Percentiles rank a stretch among this genome's conserved stretches.
Evolutionary conservation across 2,888 invertebrate genomes (phyloP).

Genomic region (Dasysyrphus albostriatus): DNA sequence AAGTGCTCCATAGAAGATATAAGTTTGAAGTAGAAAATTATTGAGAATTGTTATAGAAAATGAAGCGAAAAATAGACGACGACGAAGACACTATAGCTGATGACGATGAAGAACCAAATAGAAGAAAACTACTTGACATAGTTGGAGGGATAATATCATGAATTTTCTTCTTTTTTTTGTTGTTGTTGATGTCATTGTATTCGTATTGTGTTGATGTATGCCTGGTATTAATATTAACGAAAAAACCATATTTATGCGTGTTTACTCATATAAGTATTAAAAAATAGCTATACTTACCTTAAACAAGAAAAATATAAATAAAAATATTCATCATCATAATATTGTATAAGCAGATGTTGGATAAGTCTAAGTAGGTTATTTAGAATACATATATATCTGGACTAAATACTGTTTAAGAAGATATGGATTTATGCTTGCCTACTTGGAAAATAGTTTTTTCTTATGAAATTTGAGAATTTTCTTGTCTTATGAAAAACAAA

Average conservation of each 20-base stretch:
- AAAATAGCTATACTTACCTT: slow-evolving; percentile 26
- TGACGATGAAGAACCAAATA: slow-evolving; percentile 7
- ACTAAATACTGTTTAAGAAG: slow-evolving; percentile 52
- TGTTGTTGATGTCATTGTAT: slow-evolving; percentile 32
- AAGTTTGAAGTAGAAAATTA: slow-evolving; percentile 62
- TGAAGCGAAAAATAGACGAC: slow-evolving; percentile 28
- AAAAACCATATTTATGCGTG: slow-evolving; percentile 18
- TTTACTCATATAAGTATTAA: not conserved
- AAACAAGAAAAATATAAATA: slow-evolving; percentile 31
- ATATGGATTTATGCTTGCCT: slow-evolving; percentile 29
- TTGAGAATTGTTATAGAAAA: slow-evolving; percentile 58
- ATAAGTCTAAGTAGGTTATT: slow-evolving; percentile 36
- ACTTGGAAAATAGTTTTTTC: slow-evolving; percentile 30
- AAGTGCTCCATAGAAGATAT: slow-evolving; percentile 67
- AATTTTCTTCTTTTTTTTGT: slow-evolving; percentile 29
- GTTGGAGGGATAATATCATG: slow-evolving; percentile 66
- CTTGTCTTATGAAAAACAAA: not conserved
- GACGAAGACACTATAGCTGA: not conserved
- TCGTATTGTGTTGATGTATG: slow-evolving; percentile 11
- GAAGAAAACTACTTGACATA: slow-evolving; percentile 69
- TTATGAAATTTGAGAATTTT: slow-evolving; percentile 17
- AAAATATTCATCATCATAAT: slow-evolving; percentile 45
- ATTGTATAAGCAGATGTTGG: slow-evolving; percentile 38
- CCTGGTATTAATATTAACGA: slow-evolving; percentile 33
- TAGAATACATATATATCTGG: slow-evolving; percentile 7